Evolutionary conservation across 2,888 invertebrate genomes (phyloP).

Genomic region (Folsomia candida): DNA sequence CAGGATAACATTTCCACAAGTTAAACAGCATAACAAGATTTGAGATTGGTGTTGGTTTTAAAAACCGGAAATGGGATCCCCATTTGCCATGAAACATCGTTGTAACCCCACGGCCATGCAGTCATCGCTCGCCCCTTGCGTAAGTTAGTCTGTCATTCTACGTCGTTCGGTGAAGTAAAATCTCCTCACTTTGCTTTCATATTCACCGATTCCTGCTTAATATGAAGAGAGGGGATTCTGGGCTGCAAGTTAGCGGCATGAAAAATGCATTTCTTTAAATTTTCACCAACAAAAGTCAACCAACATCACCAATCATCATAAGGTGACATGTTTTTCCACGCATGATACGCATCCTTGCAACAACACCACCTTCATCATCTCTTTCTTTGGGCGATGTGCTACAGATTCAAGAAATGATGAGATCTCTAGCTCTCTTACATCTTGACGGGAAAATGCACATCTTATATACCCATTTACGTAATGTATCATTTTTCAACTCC

Average conservation of each 20-base stretch:
- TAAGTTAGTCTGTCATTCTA: constrained; percentile 29
- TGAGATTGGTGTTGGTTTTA: neutral
- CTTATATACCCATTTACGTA: too few relatives aligned
- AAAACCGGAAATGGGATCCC: constrained; percentile 47
- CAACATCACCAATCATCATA: constrained; percentile 22
- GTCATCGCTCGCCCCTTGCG: constrained; percentile 42
- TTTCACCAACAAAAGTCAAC: too few relatives aligned
- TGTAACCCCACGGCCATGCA: constrained; percentile 44
- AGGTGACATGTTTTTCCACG: constrained; percentile 43
- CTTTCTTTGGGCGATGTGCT: too few relatives aligned
- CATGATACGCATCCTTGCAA: constrained; percentile 38
- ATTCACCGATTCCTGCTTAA: constrained; percentile 10
- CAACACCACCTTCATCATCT: constrained; percentile 18
- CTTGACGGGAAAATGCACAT: too few relatives aligned
- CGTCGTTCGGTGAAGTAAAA: neutral
- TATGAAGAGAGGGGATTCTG: neutral
- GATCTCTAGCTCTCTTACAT: too few relatives aligned
- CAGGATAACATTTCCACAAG: constrained; percentile 12
- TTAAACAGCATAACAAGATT: constrained; percentile 12
- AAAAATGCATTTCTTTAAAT: too few relatives aligned
- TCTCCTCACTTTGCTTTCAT: neutral
- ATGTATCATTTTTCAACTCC: neutral
- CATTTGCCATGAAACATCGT: constrained; percentile 46
- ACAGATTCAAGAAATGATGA: too few relatives aligned
- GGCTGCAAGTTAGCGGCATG: too few relatives aligned